phyloP scores from a whole-genome alignment of 2,113 vertebrate species.

The Suncus etruscus region DNA sequence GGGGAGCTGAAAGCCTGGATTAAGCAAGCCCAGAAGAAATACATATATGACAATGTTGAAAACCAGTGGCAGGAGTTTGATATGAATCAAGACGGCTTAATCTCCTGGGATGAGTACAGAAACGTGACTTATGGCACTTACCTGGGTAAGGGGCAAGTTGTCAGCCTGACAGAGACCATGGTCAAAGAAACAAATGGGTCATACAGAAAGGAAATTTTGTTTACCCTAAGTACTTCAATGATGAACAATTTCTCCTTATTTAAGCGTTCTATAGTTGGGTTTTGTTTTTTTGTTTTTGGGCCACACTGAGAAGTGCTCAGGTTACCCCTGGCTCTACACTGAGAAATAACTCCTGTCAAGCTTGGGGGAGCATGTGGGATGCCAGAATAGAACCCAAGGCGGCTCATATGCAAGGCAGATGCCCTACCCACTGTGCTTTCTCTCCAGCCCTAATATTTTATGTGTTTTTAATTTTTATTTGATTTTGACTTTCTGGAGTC shows the following conservation, averaged over 20 bases:
- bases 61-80: conserved; percentile 90
- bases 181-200: conserved; percentile 80
- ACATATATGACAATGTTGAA: conserved; percentile 89
- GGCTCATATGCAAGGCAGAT: too few species aligned
- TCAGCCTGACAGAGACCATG: conserved; percentile 46
- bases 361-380: too few species aligned
- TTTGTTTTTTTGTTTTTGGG: too few species aligned
- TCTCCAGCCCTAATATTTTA: neutral
- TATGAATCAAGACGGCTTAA: conserved; percentile 87
- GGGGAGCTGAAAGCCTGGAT: conserved; percentile 91
- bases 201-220: conserved; percentile 7
- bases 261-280: conserved; percentile 18
- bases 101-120: conserved; percentile 93
- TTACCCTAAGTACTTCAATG: conserved; percentile 13
- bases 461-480: neutral
- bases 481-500: conserved; percentile 10
- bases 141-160: conserved; percentile 89
- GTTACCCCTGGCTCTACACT: too few species aligned
- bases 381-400: too few species aligned
- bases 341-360: too few species aligned
- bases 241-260: conserved; percentile 23
- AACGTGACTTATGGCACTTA: conserved; percentile 92
- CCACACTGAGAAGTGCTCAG: too few species aligned
- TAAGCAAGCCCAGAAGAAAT: conserved; percentile 89
- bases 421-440: too few species aligned